Conservation (phyloP, 1,140 invertebrate genomes). For the Campodea augens region DNA sequence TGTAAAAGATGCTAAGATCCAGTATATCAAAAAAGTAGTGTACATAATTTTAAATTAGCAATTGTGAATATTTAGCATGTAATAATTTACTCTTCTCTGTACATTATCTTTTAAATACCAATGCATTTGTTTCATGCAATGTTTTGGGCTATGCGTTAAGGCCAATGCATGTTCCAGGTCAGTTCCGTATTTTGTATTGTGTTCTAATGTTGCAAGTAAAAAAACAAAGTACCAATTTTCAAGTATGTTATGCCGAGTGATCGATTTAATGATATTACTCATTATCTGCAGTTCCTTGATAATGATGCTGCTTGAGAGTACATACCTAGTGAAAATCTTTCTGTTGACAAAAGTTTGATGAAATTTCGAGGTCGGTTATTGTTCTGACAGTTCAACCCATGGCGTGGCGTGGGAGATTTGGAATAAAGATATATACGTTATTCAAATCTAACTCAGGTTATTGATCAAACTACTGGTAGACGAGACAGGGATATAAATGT, state of each 20-base stretch:
- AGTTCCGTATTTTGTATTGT: too few relatives aligned
- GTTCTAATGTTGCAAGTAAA: slow-evolving; percentile 10
- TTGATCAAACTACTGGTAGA: slow-evolving; percentile 2
- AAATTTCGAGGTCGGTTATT: slow-evolving; percentile 10
- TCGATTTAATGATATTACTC: not conserved
- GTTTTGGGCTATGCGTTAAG: too few relatives aligned
- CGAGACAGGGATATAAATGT: slow-evolving; percentile 5
- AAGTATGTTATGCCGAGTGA: slow-evolving; percentile 7
- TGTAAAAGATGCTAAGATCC: too few relatives aligned
- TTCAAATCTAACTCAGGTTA: slow-evolving; percentile 2
- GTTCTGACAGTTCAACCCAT: slow-evolving; percentile 10
- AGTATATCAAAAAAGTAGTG: too few relatives aligned
- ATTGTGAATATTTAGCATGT: too few relatives aligned
- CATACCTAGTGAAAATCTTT: slow-evolving; percentile 4
- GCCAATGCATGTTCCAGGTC: slow-evolving; percentile 4
- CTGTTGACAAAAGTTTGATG: slow-evolving; percentile 9
- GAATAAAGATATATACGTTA: slow-evolving; percentile 7
- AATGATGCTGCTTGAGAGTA: too few relatives aligned
- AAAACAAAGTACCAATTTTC: slow-evolving; percentile 6
- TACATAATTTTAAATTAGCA: too few relatives aligned
- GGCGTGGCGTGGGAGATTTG: slow-evolving; percentile 8
- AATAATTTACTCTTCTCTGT: too few relatives aligned
- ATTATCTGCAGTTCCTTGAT: slow-evolving; percentile 11
- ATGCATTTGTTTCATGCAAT: too few relatives aligned
- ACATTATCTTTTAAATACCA: too few relatives aligned